phyloP scores from a whole-genome alignment of 2,113 vertebrate genomes.

The Chrysochloris asiatica region DNA sequence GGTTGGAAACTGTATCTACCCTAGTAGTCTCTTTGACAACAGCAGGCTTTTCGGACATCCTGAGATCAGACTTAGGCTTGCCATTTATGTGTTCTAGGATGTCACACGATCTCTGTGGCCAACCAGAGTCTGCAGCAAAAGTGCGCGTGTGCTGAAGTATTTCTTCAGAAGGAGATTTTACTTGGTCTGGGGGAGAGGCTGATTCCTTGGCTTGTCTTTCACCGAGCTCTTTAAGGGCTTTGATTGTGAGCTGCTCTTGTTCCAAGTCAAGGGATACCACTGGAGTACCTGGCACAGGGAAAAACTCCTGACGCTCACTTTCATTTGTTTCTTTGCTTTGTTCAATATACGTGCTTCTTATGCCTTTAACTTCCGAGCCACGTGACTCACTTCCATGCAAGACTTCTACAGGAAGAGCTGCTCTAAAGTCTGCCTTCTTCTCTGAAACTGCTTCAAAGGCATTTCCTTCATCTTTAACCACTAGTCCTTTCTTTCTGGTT shows the following conservation, averaged over 20 bases:
- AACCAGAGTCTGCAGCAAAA: constrained; percentile 37
- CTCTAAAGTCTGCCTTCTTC: constrained; percentile 10
- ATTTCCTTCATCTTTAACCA: neutral
- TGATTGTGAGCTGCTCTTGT: constrained; percentile 89
- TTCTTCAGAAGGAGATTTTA: constrained; percentile 34
- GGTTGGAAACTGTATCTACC: constrained; percentile 56
- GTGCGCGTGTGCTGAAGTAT: neutral
- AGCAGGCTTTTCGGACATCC: neutral
- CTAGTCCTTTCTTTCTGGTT: constrained; percentile 20
- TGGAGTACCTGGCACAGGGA: constrained; percentile 61
- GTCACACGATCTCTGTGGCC: constrained; percentile 41
- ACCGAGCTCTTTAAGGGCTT: constrained; percentile 87
- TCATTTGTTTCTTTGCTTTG: constrained; percentile 11
- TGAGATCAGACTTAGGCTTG: constrained; percentile 54
- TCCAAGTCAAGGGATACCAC: constrained; percentile 85
- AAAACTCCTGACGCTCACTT: neutral
- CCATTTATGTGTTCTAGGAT: constrained; percentile 23
- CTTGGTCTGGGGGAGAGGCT: neutral
- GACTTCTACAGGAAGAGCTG: neutral
- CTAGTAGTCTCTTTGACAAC: constrained; percentile 36
- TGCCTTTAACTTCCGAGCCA: constrained; percentile 26
- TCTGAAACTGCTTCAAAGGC: neutral
- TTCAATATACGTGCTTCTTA: neutral
- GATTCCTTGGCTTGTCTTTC: constrained; percentile 53
- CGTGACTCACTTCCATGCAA: neutral